Base-by-base conservation (phyloP, 2,888 invertebrate genomes). In the Pogonocherus hispidulus region DNA sequence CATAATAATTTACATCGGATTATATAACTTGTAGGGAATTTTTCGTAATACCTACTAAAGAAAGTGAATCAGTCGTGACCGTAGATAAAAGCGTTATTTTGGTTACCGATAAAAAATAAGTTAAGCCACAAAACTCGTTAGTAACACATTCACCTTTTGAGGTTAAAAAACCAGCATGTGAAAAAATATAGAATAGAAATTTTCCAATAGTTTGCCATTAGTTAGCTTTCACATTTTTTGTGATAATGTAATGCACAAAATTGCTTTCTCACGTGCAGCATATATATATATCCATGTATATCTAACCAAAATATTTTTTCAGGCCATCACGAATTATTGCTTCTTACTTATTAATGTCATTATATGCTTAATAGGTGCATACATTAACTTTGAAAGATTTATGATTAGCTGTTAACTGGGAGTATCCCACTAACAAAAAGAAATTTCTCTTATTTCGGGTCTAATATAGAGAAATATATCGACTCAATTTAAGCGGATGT, bases 261-360 rank as follows among this genome's bases (percentile, higher is more conserved):
- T 52, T 32, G 32, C 52, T 52, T 52, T 52, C 52, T 32, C 52
- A 52, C 19, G 32, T 14, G 27, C 47, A 5, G 5, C n/a, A 20
- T 23, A n/a, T 14, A 51, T 51, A 20, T 23, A 49, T 6, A 23
- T 5, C 19, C 18, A 3, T 20, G 49, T n/a, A 32, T 32, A 32
- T 41, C 41, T 1, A 5, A 32, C 16, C 18, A 27, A 16, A 32
- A 18, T 32, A 9, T 27, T 27, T 19, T 52, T 27, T 23, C 27
- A 14, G 52, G 3, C 32, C 52, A 11, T 52, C 52, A 52, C 52
- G 32, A 51, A 14, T 1, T 27, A 51, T 18, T 32, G n/a, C 3
- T 16, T 16, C 18, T 11, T 35, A 3, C 11, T 27, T 16, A 27
- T 23, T 14, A 23, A 4, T 23, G 11, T 2, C n/a, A n/a, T 14